Evolutionary conservation across 2,888 invertebrate genomes (phyloP), one percentile per base, ranked within the genome.

Genomic region (Siphonodentalium dalli): DNA sequence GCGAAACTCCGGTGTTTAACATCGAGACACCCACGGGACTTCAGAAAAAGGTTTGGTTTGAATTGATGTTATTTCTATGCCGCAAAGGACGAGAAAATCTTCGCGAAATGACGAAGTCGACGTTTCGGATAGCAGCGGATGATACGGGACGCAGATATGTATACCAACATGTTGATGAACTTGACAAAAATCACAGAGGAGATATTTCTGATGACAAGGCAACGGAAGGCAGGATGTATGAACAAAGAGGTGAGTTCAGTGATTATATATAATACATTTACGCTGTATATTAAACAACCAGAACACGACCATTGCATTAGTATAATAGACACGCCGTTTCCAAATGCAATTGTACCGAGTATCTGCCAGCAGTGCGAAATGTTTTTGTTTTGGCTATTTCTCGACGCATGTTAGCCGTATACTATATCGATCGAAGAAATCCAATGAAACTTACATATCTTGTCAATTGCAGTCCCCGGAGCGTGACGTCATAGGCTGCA

Each of bases 31-130:
- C 35, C 2, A 27, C 4, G 26, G 45, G 45, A 2, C 13, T n/a
- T 21, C 13, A 44, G 34, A 34, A 34, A 3, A 44, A 44, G 24
- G 44, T 44, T 24, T 44, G 34, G 34, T 33, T 34, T 23, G 44
- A 44, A 8, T 3, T 33, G 3, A 24, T 23, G 7, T 44, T 33
- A 24, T 34, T 15, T 28, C 1, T 44, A 3, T 44, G 44, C 13
- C 23, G 44, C 7, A 44, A 33, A 15, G 43, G 31, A 2, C 1
- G 20, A 6, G 41, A 27, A 41, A 41, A 41, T 11, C 9, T 31
- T 21, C 20, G 43, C 2, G 20, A 20, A 3, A 43, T 31, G 43
- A 31, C 24, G 3, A 43, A 42, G 31, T 21, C 1, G 2, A 29
- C 18, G 15, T 27, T 31, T 31, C 31, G 1, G 13, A 21, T 31